Conservation (phyloP, 2,797 vertebrate species). For the Enteromius treurensis region DNA sequence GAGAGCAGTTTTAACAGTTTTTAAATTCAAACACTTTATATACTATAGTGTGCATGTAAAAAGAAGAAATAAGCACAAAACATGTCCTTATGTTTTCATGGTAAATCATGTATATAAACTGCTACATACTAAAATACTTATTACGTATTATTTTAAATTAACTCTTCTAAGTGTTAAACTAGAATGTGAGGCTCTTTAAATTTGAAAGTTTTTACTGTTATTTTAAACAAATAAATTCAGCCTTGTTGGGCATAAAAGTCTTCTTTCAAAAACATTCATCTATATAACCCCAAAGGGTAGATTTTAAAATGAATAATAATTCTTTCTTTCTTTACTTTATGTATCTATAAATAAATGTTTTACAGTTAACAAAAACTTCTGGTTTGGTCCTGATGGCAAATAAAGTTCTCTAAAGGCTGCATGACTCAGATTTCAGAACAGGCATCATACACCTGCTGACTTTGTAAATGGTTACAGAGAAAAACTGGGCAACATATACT, state of each 20-base stretch:
- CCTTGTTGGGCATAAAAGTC: neutral
- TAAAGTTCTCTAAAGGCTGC: neutral
- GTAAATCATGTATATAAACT: neutral
- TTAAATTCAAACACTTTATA: neutral
- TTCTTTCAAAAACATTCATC: neutral
- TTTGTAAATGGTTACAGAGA: constrained; percentile 10
- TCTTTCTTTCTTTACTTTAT: neutral
- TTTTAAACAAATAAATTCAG: neutral
- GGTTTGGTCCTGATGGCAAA: neutral
- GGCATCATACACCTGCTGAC: neutral
- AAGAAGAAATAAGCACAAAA: neutral
- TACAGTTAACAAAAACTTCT: neutral
- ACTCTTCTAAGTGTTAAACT: neutral
- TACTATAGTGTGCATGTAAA: neutral
- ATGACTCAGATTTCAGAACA: constrained; percentile 7
- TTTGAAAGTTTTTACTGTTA: too few species aligned
- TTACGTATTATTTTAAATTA: too few species aligned
- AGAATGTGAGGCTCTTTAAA: neutral
- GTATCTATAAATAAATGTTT: neutral
- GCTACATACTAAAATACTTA: neutral
- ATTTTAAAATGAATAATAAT: neutral
- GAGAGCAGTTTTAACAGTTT: neutral
- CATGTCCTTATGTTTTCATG: neutral
- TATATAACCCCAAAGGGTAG: neutral
- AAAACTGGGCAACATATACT: neutral